Conservation (phyloP, 2,888 invertebrate species). For the Drosophila vallismaia region DNA sequence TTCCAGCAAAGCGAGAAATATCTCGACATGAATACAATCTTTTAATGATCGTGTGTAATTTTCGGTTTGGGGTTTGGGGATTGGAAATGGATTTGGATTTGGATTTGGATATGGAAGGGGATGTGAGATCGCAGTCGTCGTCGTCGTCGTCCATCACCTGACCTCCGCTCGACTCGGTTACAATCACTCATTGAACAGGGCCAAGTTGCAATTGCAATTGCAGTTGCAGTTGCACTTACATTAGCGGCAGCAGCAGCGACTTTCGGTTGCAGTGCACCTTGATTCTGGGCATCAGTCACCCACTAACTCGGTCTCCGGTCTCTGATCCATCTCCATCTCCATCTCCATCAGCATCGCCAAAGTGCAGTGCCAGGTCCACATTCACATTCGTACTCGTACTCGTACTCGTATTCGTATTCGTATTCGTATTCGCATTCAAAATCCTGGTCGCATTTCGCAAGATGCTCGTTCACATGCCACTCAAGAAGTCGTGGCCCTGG, state of each 20-base stretch:
- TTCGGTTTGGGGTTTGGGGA: conserved; percentile 56
- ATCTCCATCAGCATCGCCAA: background rate
- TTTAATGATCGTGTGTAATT: conserved; percentile 82
- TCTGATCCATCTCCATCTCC: conserved; percentile 9
- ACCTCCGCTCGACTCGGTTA: conserved; percentile 66
- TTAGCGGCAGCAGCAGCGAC: conserved; percentile 43
- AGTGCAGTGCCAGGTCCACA: conserved; percentile 4
- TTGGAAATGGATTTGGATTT: conserved; percentile 1
- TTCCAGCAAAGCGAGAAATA: conserved; percentile 60
- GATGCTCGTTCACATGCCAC: conserved; percentile 74
- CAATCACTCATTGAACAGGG: conserved; percentile 67
- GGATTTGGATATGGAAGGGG: conserved; percentile 23
- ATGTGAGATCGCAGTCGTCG: conserved; percentile 24
- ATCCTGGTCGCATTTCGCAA: conserved; percentile 73
- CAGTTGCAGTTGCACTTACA: conserved; percentile 36
- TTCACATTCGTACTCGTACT: conserved; percentile 8
- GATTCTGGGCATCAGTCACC: conserved; percentile 73
- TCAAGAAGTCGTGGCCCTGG: conserved; percentile 73
- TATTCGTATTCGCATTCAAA: conserved; percentile 3
- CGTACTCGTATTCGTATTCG: background rate
- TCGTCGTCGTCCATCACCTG: conserved; percentile 69
- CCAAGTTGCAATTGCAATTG: conserved; percentile 50
- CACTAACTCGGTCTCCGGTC: conserved; percentile 57
- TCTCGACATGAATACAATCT: conserved; percentile 79
- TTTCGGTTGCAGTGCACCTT: conserved; percentile 76